Conservation (phyloP, 2,797 vertebrate species). For the Menidia menidia region DNA sequence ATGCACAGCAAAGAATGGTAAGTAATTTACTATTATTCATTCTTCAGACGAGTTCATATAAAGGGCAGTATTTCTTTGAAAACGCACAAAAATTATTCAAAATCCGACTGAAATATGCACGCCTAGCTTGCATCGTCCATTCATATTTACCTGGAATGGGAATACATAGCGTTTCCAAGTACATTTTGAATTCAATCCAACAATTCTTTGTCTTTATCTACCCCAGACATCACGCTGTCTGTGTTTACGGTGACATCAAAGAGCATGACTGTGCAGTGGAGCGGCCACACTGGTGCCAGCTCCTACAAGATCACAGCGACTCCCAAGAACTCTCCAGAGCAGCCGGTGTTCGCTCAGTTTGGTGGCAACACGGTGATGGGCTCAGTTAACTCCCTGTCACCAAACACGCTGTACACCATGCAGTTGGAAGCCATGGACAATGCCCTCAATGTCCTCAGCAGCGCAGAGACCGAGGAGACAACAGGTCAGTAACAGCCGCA, state of each 20-base stretch:
- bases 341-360: slow-evolving; percentile 74
- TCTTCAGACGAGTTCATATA: too few relatives aligned
- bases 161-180: not conserved
- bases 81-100: not conserved
- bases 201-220: slow-evolving; percentile 2
- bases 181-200: not conserved
- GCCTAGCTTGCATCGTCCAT: not conserved
- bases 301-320: slow-evolving; percentile 85
- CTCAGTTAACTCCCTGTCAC: slow-evolving; percentile 80
- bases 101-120: not conserved
- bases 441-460: slow-evolving; percentile 73
- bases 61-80: not conserved
- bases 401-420: slow-evolving; percentile 82
- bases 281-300: slow-evolving; percentile 67
- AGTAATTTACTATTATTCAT: slow-evolving; percentile 27
- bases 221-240: slow-evolving; percentile 80
- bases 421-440: slow-evolving; percentile 84
- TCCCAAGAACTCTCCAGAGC: slow-evolving; percentile 70
- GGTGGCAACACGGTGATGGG: slow-evolving; percentile 80
- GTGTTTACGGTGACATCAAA: slow-evolving; percentile 84
- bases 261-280: slow-evolving; percentile 83
- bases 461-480: slow-evolving; percentile 69
- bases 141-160: not conserved
- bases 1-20: slow-evolving; percentile 84
- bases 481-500: slow-evolving; percentile 72